A percentile compares a stretch with the other conserved stretches of the same genome.
Conservation (phyloP, 2,113 vertebrate species). For the Variabilichromis moorii region DNA sequence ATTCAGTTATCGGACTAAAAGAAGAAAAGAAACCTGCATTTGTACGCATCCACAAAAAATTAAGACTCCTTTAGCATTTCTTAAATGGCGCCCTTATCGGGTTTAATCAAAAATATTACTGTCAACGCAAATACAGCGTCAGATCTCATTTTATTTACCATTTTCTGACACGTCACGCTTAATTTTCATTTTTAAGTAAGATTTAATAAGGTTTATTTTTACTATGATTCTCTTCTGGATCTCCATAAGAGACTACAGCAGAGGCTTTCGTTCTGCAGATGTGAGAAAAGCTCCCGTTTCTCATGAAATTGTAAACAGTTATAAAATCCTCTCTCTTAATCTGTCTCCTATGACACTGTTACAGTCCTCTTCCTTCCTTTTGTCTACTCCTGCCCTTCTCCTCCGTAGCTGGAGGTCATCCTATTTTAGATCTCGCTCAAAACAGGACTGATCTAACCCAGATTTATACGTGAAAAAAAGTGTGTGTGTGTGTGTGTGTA, state of each 20-base stretch:
- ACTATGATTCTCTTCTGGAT: not conserved
- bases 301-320: not conserved
- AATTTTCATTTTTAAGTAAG: not conserved
- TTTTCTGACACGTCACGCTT: not conserved
- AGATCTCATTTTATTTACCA: not conserved
- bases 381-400: constrained; percentile 39
- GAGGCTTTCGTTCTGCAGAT: not conserved
- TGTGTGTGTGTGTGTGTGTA: not conserved
- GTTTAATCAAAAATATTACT: not conserved
- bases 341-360: not conserved
- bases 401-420: constrained; percentile 50
- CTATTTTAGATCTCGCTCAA: constrained; percentile 66
- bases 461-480: constrained; percentile 43
- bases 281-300: not conserved
- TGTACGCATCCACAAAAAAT: not conserved
- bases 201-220: not conserved
- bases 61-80: not conserved
- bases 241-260: not conserved
- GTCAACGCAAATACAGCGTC: not conserved
- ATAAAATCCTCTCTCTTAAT: not conserved
- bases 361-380: constrained; percentile 1
- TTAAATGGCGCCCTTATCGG: not conserved
- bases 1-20: not conserved
- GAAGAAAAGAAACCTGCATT: not conserved
- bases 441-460: constrained; percentile 63